A percentile compares a stretch with the other conserved stretches of the same genome.
Evolutionary conservation across 2,113 vertebrate genomes (phyloP).

Genomic region (Lates calcarifer): DNA sequence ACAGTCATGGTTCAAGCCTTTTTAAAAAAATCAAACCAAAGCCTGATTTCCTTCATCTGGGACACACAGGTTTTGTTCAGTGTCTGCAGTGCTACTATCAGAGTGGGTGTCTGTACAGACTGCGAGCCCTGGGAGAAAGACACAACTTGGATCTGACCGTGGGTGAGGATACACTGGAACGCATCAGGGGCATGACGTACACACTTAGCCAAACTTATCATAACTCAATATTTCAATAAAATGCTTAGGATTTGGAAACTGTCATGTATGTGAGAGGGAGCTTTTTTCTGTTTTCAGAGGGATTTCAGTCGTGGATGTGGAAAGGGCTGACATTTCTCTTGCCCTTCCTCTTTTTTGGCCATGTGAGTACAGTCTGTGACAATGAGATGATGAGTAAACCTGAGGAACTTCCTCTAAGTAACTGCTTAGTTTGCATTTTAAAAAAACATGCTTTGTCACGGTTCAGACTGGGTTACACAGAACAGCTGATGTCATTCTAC

Average conservation of each 20-base stretch:
- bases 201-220: not conserved
- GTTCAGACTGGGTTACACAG: constrained; percentile 19
- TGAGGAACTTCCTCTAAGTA: constrained; percentile 4
- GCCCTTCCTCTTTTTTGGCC: constrained; percentile 97
- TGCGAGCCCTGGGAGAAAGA: constrained; percentile 94
- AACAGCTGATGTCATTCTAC: constrained; percentile 24
- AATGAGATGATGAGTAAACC: not conserved
- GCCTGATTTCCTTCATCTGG: constrained; percentile 23
- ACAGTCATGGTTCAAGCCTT: not conserved
- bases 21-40: not conserved
- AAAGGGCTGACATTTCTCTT: constrained; percentile 96
- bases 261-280: too few relatives aligned
- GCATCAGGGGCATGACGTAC: constrained; percentile 3
- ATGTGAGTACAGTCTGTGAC: constrained; percentile 85
- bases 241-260: not conserved
- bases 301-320: constrained; percentile 99
- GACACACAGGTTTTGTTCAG: constrained; percentile 91
- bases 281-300: constrained; percentile 86
- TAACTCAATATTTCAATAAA: not conserved
- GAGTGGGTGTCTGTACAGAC: constrained; percentile 94
- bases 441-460: constrained; percentile 53
- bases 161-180: constrained; percentile 84
- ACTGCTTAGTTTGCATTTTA: not conserved
- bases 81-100: constrained; percentile 98
- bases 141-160: constrained; percentile 98